Evolutionary conservation across 2,113 vertebrate genomes (phyloP).

Genomic region (Carettochelys insculpta): DNA sequence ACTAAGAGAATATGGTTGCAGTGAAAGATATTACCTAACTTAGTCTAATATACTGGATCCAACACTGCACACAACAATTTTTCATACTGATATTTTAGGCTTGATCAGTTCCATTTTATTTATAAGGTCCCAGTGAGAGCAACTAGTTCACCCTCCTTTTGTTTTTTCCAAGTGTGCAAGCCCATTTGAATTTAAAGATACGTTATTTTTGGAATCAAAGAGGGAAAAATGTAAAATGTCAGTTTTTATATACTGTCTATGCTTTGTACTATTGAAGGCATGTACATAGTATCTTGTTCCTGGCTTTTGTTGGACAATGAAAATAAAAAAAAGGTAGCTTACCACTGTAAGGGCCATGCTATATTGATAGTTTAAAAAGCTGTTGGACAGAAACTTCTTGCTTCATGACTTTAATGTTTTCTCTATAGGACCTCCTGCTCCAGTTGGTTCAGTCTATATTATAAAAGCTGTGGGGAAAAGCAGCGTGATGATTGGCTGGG

Average conservation of each 20-base stretch:
- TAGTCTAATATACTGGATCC: not conserved
- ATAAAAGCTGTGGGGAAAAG: constrained; percentile 70
- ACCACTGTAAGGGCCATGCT: not conserved
- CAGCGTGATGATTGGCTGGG: constrained; percentile 74
- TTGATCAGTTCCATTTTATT: not conserved
- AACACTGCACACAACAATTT: not conserved
- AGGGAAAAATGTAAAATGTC: not conserved
- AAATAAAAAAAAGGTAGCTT: not conserved
- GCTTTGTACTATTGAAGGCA: not conserved
- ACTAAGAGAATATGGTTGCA: not conserved
- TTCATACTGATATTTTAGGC: not conserved
- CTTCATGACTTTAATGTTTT: not conserved
- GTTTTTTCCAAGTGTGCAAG: not conserved
- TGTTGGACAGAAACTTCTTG: not conserved
- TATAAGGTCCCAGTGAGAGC: not conserved
- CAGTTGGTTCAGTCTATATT: constrained; percentile 67
- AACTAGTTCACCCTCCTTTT: not conserved
- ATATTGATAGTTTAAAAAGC: not conserved
- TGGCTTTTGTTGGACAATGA: not conserved
- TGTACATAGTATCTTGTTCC: not conserved
- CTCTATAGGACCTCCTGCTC: constrained; percentile 67
- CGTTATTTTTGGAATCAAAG: not conserved
- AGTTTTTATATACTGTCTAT: not conserved
- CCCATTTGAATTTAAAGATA: not conserved
- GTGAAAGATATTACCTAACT: not conserved